Evolutionary conservation across 2,797 vertebrate genomes (phyloP).

Genomic region (Decapterus maruadsi): DNA sequence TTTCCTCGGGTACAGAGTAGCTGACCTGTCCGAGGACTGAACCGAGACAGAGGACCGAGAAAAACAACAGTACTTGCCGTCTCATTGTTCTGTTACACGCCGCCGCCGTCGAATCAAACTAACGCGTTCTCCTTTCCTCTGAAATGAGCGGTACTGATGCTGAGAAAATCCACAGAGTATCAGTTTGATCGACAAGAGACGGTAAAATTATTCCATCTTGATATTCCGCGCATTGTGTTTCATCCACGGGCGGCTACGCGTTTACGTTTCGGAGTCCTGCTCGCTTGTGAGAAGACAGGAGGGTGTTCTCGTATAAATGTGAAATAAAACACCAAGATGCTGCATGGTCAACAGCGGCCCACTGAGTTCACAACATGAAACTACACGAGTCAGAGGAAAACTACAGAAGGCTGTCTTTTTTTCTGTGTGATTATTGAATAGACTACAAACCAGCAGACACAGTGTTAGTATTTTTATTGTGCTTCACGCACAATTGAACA

Average conservation of each 20-base stretch:
- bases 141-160: accelerated
- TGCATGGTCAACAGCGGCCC: constrained; percentile 79
- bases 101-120: background rate
- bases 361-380: constrained; percentile 66
- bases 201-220: background rate
- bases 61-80: background rate
- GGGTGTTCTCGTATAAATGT: constrained; percentile 35
- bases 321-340: background rate
- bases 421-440: accelerated
- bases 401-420: background rate
- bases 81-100: background rate
- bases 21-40: constrained; percentile 57
- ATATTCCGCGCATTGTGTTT: constrained; percentile 4
- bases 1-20: constrained; percentile 70
- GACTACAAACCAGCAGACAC: accelerated
- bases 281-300: constrained; percentile 6
- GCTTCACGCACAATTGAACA: too few species aligned
- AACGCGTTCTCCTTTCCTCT: background rate
- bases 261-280: background rate
- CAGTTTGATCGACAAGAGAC: accelerated
- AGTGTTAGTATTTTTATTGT: background rate
- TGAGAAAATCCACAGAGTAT: background rate
- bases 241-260: background rate
- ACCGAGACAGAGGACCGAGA: constrained; percentile 44
- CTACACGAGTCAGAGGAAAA: background rate